These are phyloP conservation scores for Drosophila paulistorum DNA, from an alignment of 1,140 invertebrate species.

Conservation along the genomic window DNA sequence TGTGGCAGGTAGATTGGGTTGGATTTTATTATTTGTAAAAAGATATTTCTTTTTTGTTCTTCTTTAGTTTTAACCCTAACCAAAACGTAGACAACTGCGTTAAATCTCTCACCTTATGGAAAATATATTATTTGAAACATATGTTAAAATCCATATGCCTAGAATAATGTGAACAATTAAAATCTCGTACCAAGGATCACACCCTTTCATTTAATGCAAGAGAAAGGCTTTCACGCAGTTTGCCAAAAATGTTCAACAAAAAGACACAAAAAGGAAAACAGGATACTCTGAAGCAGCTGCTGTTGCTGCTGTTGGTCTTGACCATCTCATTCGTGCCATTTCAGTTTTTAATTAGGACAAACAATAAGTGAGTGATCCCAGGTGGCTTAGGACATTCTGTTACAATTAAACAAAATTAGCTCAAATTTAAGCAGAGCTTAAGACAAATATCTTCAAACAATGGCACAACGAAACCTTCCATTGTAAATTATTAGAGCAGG, in stretches of 20 bases:
- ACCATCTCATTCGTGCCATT: slow-evolving; percentile 24
- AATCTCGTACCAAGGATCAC: slow-evolving; percentile 46
- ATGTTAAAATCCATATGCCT: slow-evolving; percentile 1
- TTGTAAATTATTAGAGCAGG: slow-evolving; percentile 72
- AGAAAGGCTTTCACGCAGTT: slow-evolving; percentile 48
- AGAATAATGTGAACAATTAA: slow-evolving; percentile 15
- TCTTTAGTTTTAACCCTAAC: background rate
- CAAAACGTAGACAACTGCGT: background rate
- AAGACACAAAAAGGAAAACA: no score
- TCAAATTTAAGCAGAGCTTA: slow-evolving; percentile 79
- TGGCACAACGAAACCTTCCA: slow-evolving; percentile 21
- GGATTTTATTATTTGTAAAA: background rate
- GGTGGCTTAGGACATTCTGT: slow-evolving; percentile 58
- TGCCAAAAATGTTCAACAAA: background rate
- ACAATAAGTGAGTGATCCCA: slow-evolving; percentile 63
- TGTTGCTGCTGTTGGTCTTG: background rate
- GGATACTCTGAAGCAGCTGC: slow-evolving; percentile 19
- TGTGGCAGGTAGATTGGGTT: slow-evolving; percentile 25
- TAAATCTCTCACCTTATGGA: background rate
- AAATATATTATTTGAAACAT: background rate
- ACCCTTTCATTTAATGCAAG: slow-evolving; percentile 55
- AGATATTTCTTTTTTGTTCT: background rate
- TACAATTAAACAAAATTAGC: slow-evolving; percentile 82
- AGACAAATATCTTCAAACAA: slow-evolving; percentile 65
- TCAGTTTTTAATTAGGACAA: slow-evolving; percentile 73